phyloP scores from a whole-genome alignment of 1,140 invertebrate genomes.

The Drosophila kepulauana region DNA sequence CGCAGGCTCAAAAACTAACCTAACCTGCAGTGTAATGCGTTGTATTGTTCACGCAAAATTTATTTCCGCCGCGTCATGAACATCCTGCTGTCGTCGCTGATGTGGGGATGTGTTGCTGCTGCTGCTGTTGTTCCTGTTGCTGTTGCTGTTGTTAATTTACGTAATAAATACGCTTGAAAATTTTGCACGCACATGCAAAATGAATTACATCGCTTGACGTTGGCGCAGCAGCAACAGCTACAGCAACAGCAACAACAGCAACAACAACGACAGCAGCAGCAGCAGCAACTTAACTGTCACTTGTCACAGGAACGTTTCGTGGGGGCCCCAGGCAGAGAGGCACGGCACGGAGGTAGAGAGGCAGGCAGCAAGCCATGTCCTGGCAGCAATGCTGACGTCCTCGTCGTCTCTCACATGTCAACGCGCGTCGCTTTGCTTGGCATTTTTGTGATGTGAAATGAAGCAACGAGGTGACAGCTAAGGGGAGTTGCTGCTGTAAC shows the following conservation, averaged over 20 bases:
- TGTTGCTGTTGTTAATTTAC: slow-evolving; percentile 80
- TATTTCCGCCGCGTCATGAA: slow-evolving; percentile 82
- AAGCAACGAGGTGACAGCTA: slow-evolving; percentile 84
- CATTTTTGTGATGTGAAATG: slow-evolving; percentile 84
- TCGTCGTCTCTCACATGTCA: slow-evolving; percentile 84
- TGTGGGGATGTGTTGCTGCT: slow-evolving; percentile 31
- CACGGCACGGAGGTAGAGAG: not conserved
- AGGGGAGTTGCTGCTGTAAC: slow-evolving; percentile 55
- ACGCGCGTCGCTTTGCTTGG: slow-evolving; percentile 84
- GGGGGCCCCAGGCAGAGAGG: slow-evolving; percentile 44
- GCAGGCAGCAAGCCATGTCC: slow-evolving; percentile 53
- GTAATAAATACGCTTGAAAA: slow-evolving; percentile 84
- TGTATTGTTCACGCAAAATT: slow-evolving; percentile 84
- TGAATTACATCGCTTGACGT: slow-evolving; percentile 72
- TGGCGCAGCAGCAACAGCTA: slow-evolving; percentile 44
- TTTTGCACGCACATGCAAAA: slow-evolving; percentile 82
- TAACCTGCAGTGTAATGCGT: slow-evolving; percentile 81
- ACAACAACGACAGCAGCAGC: slow-evolving; percentile 40
- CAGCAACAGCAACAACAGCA: slow-evolving; percentile 8
- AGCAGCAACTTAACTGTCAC: slow-evolving; percentile 84
- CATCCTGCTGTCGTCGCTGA: slow-evolving; percentile 77
- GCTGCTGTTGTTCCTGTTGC: slow-evolving; percentile 44
- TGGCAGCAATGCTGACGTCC: slow-evolving; percentile 29
- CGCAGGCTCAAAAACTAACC: slow-evolving; percentile 58
- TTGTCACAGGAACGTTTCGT: slow-evolving; percentile 78